Percentiles rank a stretch among this genome's conserved stretches.
Conservation (phyloP, 2,888 invertebrate genomes). For the Drosophila mimetica region DNA sequence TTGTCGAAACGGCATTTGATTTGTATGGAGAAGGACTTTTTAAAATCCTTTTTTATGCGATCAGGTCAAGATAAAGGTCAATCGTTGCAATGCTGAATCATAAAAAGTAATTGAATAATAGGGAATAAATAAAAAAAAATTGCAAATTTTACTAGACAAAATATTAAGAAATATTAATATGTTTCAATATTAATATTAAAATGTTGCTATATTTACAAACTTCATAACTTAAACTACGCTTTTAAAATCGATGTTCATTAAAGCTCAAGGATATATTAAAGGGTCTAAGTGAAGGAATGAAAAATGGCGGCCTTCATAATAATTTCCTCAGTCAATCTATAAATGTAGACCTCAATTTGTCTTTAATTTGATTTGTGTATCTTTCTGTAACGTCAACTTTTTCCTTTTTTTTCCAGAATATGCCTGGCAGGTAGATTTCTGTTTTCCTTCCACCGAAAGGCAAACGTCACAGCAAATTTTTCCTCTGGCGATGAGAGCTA, state of each 20-base stretch:
- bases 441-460: conserved; percentile 4
- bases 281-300: not conserved
- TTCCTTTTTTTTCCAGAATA: conserved; percentile 28
- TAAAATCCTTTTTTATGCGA: not conserved
- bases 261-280: not conserved
- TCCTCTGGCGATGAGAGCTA: conserved; percentile 36
- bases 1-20: conserved; percentile 32
- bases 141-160: no score
- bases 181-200: no score
- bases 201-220: no score
- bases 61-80: conserved; percentile 8
- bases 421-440: conserved; percentile 28
- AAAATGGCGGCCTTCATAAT: not conserved
- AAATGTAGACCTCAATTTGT: conserved; percentile 25
- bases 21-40: conserved; percentile 12
- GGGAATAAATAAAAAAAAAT: no score
- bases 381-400: conserved; percentile 29
- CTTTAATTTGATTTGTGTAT: conserved; percentile 34
- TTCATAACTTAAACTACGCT: no score
- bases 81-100: conserved; percentile 2
- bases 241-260: not conserved
- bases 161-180: no score
- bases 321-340: conserved; percentile 20
- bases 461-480: conserved; percentile 24
- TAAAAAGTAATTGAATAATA: no score